phyloP scores from a whole-genome alignment of 2,888 invertebrate genomes.

The Rotaria magnacalcarata region DNA sequence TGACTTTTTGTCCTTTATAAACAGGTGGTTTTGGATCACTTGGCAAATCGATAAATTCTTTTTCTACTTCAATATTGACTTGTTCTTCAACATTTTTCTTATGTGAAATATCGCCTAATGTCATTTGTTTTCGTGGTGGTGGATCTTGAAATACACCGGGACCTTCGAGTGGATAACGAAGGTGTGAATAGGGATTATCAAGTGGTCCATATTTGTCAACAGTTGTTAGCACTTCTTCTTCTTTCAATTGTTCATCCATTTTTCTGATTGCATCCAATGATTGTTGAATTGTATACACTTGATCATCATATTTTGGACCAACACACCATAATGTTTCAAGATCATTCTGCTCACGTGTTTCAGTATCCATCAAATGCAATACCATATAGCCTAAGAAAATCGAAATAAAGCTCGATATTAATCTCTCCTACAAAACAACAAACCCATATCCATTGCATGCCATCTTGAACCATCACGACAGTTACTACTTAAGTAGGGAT shows the following conservation, averaged over 20 bases:
- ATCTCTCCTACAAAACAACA: no score
- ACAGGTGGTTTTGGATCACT: no score
- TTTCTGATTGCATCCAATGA: neutral
- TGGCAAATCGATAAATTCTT: no score
- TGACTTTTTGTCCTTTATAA: no score
- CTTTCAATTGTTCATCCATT: constrained; percentile 23
- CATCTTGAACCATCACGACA: neutral
- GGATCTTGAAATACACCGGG: neutral
- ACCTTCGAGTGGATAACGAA: neutral
- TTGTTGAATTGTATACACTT: neutral
- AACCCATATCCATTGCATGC: constrained; percentile 4
- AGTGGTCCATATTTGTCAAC: neutral
- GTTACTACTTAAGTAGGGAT: neutral
- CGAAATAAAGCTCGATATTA: no score
- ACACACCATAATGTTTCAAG: constrained; percentile 18
- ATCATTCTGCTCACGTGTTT: constrained; percentile 17
- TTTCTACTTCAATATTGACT: no score
- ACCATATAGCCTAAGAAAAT: neutral
- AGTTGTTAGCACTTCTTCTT: neutral
- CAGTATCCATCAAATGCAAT: neutral
- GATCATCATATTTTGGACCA: constrained; percentile 31
- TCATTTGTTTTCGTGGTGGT: neutral
- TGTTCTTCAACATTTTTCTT: no score
- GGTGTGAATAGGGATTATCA: neutral
- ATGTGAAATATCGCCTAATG: no score